These are phyloP conservation scores for Philaethria dido DNA, from an alignment of 2,888 invertebrate species.

Conservation along the genomic window DNA sequence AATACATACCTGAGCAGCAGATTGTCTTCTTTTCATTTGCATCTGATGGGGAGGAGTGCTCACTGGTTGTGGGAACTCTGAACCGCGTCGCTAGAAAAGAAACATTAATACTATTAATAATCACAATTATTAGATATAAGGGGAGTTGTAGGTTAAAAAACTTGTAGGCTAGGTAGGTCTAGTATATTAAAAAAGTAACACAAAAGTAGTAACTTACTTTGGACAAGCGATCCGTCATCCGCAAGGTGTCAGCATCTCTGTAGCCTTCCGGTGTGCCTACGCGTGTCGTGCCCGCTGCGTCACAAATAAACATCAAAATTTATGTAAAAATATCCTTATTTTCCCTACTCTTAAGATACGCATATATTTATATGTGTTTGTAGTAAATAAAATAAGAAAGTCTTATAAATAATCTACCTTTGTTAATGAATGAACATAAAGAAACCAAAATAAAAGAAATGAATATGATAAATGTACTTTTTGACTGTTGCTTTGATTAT, in stretches of 20 bases:
- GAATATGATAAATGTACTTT: too few species aligned
- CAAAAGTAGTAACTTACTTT: slow-evolving; percentile 57
- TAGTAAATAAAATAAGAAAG: too few species aligned
- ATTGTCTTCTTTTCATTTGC: slow-evolving; percentile 70
- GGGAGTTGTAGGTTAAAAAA: too few species aligned
- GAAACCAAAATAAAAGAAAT: too few species aligned
- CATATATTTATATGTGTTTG: too few species aligned
- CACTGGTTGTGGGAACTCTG: slow-evolving; percentile 76
- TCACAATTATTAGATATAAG: too few species aligned
- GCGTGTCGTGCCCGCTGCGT: slow-evolving; percentile 60
- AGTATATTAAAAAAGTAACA: background rate
- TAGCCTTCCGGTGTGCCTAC: slow-evolving; percentile 77
- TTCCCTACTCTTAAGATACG: too few species aligned
- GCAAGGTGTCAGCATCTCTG: slow-evolving; percentile 74
- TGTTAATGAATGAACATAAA: too few species aligned
- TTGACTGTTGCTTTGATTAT: too few species aligned
- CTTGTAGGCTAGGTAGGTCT: too few species aligned
- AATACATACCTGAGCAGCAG: slow-evolving; percentile 66
- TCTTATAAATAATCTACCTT: too few species aligned
- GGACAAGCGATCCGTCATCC: slow-evolving; percentile 69
- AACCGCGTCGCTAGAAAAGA: slow-evolving; percentile 69
- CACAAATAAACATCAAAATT: background rate
- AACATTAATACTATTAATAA: background rate
- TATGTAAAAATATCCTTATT: background rate
- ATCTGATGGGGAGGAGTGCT: slow-evolving; percentile 72